Evolutionary conservation across 2,113 vertebrate genomes (phyloP), one percentile per base, ranked within the genome.

Genomic region (Entomyzon cyanotis): DNA sequence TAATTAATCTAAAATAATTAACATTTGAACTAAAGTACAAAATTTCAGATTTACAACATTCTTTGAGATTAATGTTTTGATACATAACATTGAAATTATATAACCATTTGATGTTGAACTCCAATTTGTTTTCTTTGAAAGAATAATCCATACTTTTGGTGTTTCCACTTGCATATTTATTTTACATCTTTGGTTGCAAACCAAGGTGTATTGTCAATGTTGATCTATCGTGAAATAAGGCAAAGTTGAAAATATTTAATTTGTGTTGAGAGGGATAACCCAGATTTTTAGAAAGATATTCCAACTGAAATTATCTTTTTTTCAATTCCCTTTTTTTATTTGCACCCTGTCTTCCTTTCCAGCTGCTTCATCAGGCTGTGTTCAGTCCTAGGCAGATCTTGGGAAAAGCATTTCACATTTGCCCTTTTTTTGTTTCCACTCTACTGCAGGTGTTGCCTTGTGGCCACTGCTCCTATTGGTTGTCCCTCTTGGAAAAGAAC

Each of bases 1-100:
- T 28, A 91, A 63, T 87, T 87, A 93, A 39, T 91, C 68, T 93
- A 93, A 92, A 35, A 90, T 94, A 87, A 92, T 95, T 95, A 93
- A 70, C 87, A 80, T 50, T 89, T 93, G 90, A 94, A 76, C 70
- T 84, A 41, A 83, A 84, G 50, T 75, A 79, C 31, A 77, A 75
- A 73, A 89, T 79, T 96, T 90, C 73, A 67, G 73, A 56, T 71
- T 16, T 53, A 47, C 65, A 31, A 35, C 24, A 23, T 86, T 12
- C 21, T 86, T 91, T 68, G n/a, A 60, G 56, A 69, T 58, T 56
- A 77, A 64, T 71, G 5, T 83, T 95, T 93, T 89, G 59, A 63
- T 44, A 58, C 0, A 0, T 41, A 47, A 53, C 8, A 33, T 55
- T 84, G 47, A 82, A 93, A 75, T 80, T 41, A 39, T 63, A 24